Conservation (phyloP, 2,797 vertebrate species). For the Telmatherina bonti region DNA sequence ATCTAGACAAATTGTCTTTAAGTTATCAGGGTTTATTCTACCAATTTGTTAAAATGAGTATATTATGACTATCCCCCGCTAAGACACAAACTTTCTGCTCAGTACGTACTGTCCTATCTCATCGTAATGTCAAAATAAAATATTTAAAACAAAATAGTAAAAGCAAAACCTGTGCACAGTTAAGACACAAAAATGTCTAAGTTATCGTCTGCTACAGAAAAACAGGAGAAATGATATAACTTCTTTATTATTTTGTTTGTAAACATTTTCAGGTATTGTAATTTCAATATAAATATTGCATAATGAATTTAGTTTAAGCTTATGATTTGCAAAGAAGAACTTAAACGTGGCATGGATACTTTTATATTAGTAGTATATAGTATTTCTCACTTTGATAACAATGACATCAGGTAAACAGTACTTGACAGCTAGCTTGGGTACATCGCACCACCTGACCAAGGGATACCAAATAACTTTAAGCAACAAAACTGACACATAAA, state of each 20-base stretch:
- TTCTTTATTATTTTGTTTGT: not conserved
- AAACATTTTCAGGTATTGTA: not conserved
- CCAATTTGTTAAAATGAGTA: no score
- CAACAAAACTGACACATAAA: not conserved
- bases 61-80: no score
- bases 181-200: not conserved
- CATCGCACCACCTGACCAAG: constrained; percentile 13
- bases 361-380: not conserved
- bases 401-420: not conserved
- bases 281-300: not conserved
- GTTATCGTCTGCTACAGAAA: not conserved
- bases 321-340: not conserved
- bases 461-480: not conserved
- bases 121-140: not conserved
- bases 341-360: not conserved
- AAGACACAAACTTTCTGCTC: not conserved
- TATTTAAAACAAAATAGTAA: not conserved
- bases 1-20: not conserved
- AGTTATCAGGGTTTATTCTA: not conserved
- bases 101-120: not conserved
- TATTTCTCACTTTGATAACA: not conserved
- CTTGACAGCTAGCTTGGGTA: constrained; percentile 56
- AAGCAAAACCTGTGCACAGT: no score
- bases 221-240: not conserved
- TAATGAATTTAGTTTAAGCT: not conserved